Evolutionary conservation across 2,113 vertebrate species (phyloP).

Genomic region (Rhinolophus sinicus): DNA sequence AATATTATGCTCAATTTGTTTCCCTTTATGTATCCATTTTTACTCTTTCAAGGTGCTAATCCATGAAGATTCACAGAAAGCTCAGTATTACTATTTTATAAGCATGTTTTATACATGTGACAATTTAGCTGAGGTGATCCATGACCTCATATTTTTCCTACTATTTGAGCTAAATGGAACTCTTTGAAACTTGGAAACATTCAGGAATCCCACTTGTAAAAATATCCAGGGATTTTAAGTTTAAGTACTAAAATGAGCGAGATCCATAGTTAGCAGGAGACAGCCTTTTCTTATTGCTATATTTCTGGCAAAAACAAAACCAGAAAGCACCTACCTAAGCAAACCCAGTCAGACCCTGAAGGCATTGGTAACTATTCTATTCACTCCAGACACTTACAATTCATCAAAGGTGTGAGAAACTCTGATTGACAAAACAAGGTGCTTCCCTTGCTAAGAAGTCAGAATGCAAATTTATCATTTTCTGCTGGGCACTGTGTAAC

Average conservation of each 20-base stretch:
- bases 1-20: background rate
- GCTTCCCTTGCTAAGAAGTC: background rate
- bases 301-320: conserved; percentile 61
- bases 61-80: background rate
- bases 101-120: background rate
- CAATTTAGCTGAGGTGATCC: background rate
- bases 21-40: background rate
- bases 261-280: conserved; percentile 37
- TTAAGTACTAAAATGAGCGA: background rate
- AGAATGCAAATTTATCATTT: background rate
- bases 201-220: conserved; percentile 50
- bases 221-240: conserved; percentile 42
- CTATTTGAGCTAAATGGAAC: background rate
- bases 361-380: background rate
- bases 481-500: background rate
- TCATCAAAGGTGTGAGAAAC: background rate
- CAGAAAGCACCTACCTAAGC: conserved; percentile 46
- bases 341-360: background rate
- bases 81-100: background rate
- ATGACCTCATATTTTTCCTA: background rate
- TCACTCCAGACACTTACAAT: background rate
- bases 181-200: conserved; percentile 10
- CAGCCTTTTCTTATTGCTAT: background rate
- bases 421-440: conserved; percentile 46
- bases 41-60: background rate